Conservation (phyloP, 2,888 invertebrate genomes). For the Gasteruption jaculator region DNA sequence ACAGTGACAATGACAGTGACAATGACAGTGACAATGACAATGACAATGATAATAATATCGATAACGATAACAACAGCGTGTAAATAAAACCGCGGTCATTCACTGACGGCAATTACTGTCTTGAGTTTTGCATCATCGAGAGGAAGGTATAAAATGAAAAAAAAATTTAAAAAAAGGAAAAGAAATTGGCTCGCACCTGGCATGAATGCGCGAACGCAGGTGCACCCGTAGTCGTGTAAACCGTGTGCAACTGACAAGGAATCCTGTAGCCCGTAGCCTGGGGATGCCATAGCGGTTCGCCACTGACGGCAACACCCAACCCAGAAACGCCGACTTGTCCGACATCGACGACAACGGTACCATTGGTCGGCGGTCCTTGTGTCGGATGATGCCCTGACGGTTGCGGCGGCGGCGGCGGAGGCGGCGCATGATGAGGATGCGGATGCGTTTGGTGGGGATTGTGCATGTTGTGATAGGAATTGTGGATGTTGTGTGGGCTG, state of each 20-base stretch:
- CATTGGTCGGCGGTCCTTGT: constrained; percentile 44
- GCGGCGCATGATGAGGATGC: constrained; percentile 39
- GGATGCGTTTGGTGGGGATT: constrained; percentile 41
- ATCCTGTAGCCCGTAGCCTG: constrained; percentile 44
- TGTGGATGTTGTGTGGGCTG: constrained; percentile 38
- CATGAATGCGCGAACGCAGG: constrained; percentile 48
- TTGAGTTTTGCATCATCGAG: too few species aligned
- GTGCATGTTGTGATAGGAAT: constrained; percentile 43
- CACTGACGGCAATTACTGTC: too few species aligned
- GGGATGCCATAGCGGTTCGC: constrained; percentile 43
- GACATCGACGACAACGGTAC: constrained; percentile 45
- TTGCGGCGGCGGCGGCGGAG: constrained; percentile 33
- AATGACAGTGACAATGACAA: too few species aligned
- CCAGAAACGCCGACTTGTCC: constrained; percentile 46
- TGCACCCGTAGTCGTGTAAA: constrained; percentile 43
- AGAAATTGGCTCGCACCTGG: constrained; percentile 46
- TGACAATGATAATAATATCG: too few species aligned
- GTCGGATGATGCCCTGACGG: constrained; percentile 41
- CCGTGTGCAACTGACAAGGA: constrained; percentile 46
- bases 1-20: too few species aligned
- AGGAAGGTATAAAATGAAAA: too few species aligned
- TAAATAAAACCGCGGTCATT: too few species aligned
- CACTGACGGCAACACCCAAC: constrained; percentile 42
- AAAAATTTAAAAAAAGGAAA: too few species aligned
- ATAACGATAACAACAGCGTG: too few species aligned